Conservation (phyloP, 2,888 invertebrate genomes). For the Blera fallax region DNA sequence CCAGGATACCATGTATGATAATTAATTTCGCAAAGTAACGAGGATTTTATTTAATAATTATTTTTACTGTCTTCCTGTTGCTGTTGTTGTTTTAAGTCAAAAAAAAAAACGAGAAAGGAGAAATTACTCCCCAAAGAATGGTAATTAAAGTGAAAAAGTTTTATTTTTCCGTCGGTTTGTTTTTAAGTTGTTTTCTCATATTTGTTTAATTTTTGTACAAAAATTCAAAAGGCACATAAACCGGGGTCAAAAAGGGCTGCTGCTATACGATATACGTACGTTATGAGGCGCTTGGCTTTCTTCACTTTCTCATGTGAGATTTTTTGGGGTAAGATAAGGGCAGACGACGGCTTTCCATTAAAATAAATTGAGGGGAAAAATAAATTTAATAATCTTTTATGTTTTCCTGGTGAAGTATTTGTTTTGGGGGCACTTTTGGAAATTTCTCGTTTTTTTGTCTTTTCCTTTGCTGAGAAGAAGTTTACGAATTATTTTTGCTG, state of each 20-base stretch:
- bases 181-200: slow-evolving; percentile 35
- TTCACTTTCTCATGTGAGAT: background rate
- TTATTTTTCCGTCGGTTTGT: slow-evolving; percentile 27
- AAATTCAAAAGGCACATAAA: slow-evolving; percentile 26
- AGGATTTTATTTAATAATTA: slow-evolving; percentile 39
- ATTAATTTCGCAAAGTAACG: slow-evolving; percentile 59
- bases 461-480: background rate
- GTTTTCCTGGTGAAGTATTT: slow-evolving; percentile 1
- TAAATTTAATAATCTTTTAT: slow-evolving; percentile 42
- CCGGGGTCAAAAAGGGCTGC: slow-evolving; percentile 15
- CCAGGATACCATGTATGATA: slow-evolving; percentile 33
- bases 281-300: too few species aligned
- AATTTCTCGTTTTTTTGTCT: background rate
- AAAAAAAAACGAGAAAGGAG: background rate
- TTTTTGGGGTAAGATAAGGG: background rate
- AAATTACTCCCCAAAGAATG: slow-evolving; percentile 25
- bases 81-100: background rate
- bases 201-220: slow-evolving; percentile 31
- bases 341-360: slow-evolving; percentile 16
- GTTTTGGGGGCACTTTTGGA: background rate
- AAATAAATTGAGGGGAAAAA: slow-evolving; percentile 44
- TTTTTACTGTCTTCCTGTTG: background rate
- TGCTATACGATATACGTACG: background rate
- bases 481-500: background rate
- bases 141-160: slow-evolving; percentile 43